A percentile compares a stretch with the other conserved stretches of the same genome.
Conservation (phyloP, 2,113 vertebrate species). For the Dasyornis broadbenti region DNA sequence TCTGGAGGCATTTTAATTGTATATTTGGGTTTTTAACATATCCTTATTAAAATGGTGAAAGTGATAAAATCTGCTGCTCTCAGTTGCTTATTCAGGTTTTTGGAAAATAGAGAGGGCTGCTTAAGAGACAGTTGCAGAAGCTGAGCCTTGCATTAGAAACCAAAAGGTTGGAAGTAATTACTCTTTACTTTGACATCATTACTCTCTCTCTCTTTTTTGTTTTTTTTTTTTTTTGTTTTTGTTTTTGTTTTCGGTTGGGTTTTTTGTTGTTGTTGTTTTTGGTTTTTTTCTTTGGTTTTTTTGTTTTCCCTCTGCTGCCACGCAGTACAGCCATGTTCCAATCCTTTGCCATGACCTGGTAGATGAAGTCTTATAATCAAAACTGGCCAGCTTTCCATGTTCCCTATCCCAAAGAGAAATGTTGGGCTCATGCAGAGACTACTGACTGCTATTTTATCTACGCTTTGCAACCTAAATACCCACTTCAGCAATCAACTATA, state of each 20-base stretch:
- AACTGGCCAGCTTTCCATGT: background rate
- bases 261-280: background rate
- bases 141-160: background rate
- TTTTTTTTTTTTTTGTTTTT: no score
- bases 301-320: background rate
- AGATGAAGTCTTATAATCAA: background rate
- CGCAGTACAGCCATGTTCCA: background rate
- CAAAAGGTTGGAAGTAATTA: background rate
- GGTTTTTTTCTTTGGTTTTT: no score
- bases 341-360: background rate
- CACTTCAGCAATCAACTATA: background rate
- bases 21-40: background rate
- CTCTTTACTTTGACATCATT: background rate
- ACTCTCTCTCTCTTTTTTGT: background rate
- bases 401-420: background rate
- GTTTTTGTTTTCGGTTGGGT: rapidly evolving
- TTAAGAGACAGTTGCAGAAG: background rate
- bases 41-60: background rate
- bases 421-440: background rate
- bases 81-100: background rate
- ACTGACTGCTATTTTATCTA: background rate
- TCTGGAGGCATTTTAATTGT: background rate
- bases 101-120: background rate
- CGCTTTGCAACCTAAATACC: background rate
- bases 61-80: background rate